Evolutionary conservation across 2,888 invertebrate genomes (phyloP).

Genomic region (Platypus cylindrus): DNA sequence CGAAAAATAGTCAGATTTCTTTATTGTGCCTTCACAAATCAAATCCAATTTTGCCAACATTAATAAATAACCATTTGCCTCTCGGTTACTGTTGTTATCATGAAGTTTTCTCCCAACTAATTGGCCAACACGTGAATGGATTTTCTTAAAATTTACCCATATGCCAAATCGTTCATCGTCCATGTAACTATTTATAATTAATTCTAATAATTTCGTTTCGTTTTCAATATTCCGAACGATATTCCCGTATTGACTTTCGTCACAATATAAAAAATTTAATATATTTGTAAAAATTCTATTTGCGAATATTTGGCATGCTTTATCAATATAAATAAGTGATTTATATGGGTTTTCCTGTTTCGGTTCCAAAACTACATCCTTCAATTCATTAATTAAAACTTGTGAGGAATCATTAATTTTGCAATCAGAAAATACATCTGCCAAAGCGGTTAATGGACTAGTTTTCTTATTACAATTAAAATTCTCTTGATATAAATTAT

Average conservation of each 20-base stretch:
- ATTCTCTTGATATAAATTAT: conserved; percentile 7
- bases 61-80: neutral
- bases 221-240: conserved; percentile 45
- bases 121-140: conserved; percentile 53
- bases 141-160: conserved; percentile 45
- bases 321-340: conserved; percentile 45
- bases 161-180: conserved; percentile 49
- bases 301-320: conserved; percentile 52
- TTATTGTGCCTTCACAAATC: conserved; percentile 23
- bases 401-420: conserved; percentile 36
- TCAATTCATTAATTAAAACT: conserved; percentile 17
- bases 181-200: conserved; percentile 55
- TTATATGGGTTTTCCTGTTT: conserved; percentile 22
- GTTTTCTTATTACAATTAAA: conserved; percentile 12
- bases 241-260: conserved; percentile 27
- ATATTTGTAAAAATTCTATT: conserved; percentile 55
- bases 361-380: conserved; percentile 9
- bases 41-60: conserved; percentile 15
- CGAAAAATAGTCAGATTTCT: conserved; percentile 39
- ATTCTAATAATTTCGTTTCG: conserved; percentile 56
- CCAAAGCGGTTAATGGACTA: conserved; percentile 49
- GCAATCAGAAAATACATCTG: conserved; percentile 44
- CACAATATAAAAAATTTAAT: conserved; percentile 30
- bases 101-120: conserved; percentile 46
- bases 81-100: conserved; percentile 17